phyloP scores from a whole-genome alignment of 2,888 invertebrate species.

The Drosophila melanosoma region DNA sequence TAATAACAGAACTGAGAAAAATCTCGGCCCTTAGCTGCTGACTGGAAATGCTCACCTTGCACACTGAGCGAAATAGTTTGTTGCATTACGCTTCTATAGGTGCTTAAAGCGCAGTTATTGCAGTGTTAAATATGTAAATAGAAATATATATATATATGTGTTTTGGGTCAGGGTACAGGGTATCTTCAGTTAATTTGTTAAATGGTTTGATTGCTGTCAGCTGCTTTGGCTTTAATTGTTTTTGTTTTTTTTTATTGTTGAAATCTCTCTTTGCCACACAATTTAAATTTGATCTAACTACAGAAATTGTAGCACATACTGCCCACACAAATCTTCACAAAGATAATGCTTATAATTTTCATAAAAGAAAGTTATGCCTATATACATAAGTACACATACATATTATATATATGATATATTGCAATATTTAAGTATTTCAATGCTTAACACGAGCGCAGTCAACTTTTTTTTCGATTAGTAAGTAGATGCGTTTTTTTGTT shows the following conservation, averaged over 20 bases:
- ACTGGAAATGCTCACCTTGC: background rate
- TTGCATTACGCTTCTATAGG: background rate
- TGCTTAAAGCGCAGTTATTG: background rate
- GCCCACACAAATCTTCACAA: conserved; percentile 10
- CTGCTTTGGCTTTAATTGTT: conserved; percentile 8
- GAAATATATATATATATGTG: background rate
- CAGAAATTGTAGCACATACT: background rate
- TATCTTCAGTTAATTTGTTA: background rate
- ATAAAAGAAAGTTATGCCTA: conserved; percentile 27
- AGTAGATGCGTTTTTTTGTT: background rate
- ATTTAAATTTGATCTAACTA: conserved; percentile 24
- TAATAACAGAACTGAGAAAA: background rate
- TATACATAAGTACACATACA: conserved; percentile 14
- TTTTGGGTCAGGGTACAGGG: background rate
- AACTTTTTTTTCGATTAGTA: conserved; percentile 3
- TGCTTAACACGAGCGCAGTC: conserved; percentile 20
- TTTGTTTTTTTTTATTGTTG: background rate
- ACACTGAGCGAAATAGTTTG: background rate
- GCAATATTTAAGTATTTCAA: conserved; percentile 12
- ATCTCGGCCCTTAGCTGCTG: background rate
- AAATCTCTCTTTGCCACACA: conserved; percentile 11
- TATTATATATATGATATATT: conserved; percentile 1
- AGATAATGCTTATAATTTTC: conserved; percentile 1
- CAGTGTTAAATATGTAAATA: background rate
- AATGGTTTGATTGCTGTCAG: conserved; percentile 7